Conservation (phyloP, 1,140 invertebrate genomes). For the Drosophila pruinosa region DNA sequence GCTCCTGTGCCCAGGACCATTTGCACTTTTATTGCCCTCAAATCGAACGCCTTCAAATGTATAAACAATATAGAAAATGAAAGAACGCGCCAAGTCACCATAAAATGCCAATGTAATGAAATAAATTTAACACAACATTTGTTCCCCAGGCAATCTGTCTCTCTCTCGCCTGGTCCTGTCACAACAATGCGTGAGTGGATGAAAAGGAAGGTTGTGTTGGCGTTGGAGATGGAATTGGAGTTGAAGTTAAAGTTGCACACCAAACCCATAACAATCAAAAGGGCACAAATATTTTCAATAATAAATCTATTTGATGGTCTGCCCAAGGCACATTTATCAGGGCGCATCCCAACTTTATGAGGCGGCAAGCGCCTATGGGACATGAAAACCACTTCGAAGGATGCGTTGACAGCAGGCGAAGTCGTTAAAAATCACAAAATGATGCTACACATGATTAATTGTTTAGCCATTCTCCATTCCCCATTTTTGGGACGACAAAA, state of each 20-base stretch:
- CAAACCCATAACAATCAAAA: constrained; percentile 55
- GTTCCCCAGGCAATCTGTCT: constrained; percentile 21
- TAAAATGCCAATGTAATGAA: constrained; percentile 73
- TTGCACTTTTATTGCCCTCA: constrained; percentile 70
- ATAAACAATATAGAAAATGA: constrained; percentile 51
- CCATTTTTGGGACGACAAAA: neutral
- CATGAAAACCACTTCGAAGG: constrained; percentile 35
- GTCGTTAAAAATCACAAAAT: constrained; percentile 74
- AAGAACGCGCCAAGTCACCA: constrained; percentile 61
- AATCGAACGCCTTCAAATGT: constrained; percentile 62
- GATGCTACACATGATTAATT: constrained; percentile 70
- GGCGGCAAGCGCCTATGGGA: constrained; percentile 26
- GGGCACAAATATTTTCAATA: constrained; percentile 79
- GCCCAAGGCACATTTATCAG: constrained; percentile 58
- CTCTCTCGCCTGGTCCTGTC: constrained; percentile 13
- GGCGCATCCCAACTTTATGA: constrained; percentile 43
- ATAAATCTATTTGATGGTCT: constrained; percentile 80
- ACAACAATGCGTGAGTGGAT: constrained; percentile 36
- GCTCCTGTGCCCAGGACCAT: constrained; percentile 52
- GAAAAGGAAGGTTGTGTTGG: neutral
- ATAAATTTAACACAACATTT: constrained; percentile 79
- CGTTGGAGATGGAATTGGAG: neutral
- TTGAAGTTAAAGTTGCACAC: neutral
- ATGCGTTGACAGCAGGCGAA: constrained; percentile 70
- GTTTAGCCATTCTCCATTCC: constrained; percentile 27